Evolutionary conservation across 1,140 invertebrate species (phyloP).

Genomic region (Procambarus virginalis): DNA sequence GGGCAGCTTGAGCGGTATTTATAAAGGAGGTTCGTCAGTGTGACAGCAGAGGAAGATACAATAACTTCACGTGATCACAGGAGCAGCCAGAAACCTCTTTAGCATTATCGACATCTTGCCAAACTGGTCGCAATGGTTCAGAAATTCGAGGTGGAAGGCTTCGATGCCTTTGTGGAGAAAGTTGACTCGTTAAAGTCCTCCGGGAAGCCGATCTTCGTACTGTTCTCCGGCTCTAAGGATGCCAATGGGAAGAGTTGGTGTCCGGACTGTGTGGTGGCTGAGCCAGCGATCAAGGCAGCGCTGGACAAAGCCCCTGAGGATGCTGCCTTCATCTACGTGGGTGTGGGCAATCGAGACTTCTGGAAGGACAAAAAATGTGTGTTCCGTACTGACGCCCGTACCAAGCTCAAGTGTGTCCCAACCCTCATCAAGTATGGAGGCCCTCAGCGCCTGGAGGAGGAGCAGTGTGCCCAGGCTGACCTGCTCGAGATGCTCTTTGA

Average conservation of each 20-base stretch:
- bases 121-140: slow-evolving; percentile 66
- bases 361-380: slow-evolving; percentile 73
- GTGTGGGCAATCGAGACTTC: slow-evolving; percentile 73
- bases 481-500: slow-evolving; percentile 74
- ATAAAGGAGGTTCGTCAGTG: no score
- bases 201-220: slow-evolving; percentile 72
- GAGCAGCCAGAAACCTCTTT: no score
- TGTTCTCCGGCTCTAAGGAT: slow-evolving; percentile 74
- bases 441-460: slow-evolving; percentile 73
- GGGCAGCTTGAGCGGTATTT: no score
- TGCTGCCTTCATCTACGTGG: slow-evolving; percentile 73
- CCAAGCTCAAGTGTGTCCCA: slow-evolving; percentile 73
- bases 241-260: slow-evolving; percentile 75
- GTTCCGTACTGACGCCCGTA: slow-evolving; percentile 73
- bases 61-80: no score
- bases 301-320: slow-evolving; percentile 72
- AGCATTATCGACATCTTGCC: no score
- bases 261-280: slow-evolving; percentile 75
- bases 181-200: slow-evolving; percentile 52
- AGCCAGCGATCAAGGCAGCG: slow-evolving; percentile 73
- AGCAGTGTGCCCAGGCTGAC: slow-evolving; percentile 73
- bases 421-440: slow-evolving; percentile 73
- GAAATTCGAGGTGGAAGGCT: slow-evolving; percentile 70
- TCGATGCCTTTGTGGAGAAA: slow-evolving; percentile 69
- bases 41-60: no score